Evolutionary conservation across 2,797 vertebrate species (phyloP).

Genomic region (Spheniscus humboldti): DNA sequence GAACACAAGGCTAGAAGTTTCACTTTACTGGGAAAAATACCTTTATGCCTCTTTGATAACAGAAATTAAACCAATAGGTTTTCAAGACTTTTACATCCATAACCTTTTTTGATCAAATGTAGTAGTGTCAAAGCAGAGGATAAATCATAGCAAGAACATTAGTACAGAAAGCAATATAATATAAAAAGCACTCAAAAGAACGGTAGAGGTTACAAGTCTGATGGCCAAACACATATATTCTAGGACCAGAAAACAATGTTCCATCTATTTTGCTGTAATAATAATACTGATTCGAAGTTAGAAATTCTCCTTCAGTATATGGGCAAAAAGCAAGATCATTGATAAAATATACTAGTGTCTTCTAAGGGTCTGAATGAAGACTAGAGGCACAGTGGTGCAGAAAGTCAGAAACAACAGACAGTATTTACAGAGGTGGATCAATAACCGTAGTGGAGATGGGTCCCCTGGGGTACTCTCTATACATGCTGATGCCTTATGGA

Average conservation of each 20-base stretch:
- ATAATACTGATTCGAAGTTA: not conserved
- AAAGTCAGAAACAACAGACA: not conserved
- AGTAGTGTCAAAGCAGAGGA: not conserved
- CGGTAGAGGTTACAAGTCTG: not conserved
- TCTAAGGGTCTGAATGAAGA: not conserved
- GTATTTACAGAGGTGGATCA: not conserved
- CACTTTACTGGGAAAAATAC: not conserved
- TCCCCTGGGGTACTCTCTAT: not conserved
- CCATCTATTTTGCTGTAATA: not conserved
- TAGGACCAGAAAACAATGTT: not conserved
- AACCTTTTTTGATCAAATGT: not conserved
- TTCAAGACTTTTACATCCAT: not conserved
- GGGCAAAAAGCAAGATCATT: not conserved
- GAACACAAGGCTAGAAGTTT: not conserved
- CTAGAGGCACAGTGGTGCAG: not conserved
- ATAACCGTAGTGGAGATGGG: fast-evolving
- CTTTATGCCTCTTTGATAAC: not conserved
- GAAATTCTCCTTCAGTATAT: not conserved
- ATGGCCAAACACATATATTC: not conserved
- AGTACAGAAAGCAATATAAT: not conserved
- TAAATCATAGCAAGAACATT: not conserved
- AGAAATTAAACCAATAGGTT: not conserved
- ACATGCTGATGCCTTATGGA: not conserved
- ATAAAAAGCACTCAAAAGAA: not conserved
- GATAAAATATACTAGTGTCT: not conserved